Evolutionary conservation across 2,888 invertebrate species (phyloP).

Genomic region (Polietes domitor): DNA sequence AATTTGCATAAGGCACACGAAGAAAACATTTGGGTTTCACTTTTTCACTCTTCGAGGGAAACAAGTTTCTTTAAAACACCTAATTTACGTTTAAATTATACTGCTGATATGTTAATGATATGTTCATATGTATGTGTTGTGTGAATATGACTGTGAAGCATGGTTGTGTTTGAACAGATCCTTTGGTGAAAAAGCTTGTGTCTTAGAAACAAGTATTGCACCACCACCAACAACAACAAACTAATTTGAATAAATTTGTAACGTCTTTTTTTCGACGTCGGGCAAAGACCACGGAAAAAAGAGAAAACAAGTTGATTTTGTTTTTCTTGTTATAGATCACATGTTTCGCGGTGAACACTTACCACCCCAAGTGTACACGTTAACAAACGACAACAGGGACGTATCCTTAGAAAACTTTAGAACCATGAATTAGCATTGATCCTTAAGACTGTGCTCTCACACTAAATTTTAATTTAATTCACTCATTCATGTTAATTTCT

Average conservation of each 20-base stretch:
- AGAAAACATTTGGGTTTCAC: slow-evolving; percentile 58
- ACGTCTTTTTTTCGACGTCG: slow-evolving; percentile 65
- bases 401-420: neutral
- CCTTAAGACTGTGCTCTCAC: no score
- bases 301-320: slow-evolving; percentile 35
- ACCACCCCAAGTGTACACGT: neutral
- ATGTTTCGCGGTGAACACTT: neutral
- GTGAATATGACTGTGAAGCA: slow-evolving; percentile 32
- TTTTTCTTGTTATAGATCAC: slow-evolving; percentile 10
- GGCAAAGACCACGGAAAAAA: neutral
- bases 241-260: slow-evolving; percentile 71
- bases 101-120: slow-evolving; percentile 43
- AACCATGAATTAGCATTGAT: no score
- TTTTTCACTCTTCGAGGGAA: slow-evolving; percentile 42
- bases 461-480: no score
- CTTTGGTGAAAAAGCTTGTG: slow-evolving; percentile 52
- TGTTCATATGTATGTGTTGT: neutral
- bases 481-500: no score
- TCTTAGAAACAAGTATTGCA: slow-evolving; percentile 63
- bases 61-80: slow-evolving; percentile 59
- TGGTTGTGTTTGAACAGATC: neutral
- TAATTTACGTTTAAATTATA: slow-evolving; percentile 62
- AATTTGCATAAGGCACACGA: slow-evolving; percentile 54
- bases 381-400: neutral
- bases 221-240: slow-evolving; percentile 44